phyloP scores from a whole-genome alignment of 2,113 vertebrate species.

The Edolisoma coerulescens region DNA sequence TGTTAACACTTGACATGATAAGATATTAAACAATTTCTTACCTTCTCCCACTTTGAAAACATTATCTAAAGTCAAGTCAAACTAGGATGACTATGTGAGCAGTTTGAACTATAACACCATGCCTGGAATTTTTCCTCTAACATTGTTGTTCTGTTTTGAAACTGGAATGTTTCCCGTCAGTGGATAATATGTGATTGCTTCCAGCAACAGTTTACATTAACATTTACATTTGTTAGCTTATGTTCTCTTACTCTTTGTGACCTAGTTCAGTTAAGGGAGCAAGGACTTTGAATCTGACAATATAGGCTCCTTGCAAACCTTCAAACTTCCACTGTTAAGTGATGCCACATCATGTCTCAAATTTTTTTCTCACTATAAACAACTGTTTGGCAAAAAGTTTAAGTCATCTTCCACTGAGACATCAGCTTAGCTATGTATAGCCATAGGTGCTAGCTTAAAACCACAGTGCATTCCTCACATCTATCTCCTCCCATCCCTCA shows the following conservation, averaged over 20 bases:
- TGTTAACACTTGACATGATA: not conserved
- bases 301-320: not conserved
- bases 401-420: not conserved
- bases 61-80: not conserved
- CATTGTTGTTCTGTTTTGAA: conserved; percentile 3
- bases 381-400: not conserved
- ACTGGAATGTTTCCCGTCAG: conserved; percentile 7
- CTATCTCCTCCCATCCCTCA: not conserved
- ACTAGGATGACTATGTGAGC: not conserved
- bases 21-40: not conserved
- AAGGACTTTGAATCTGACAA: not conserved
- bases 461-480: not conserved
- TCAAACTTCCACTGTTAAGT: not conserved
- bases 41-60: not conserved
- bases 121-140: conserved; percentile 9
- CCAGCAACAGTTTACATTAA: conserved; percentile 40
- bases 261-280: not conserved
- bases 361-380: not conserved
- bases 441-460: not conserved
- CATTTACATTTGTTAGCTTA: conserved; percentile 5
- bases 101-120: not conserved
- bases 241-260: conserved; percentile 4
- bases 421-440: not conserved
- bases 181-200: not conserved
- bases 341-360: not conserved